phyloP scores from a whole-genome alignment of 2,888 invertebrate species.

The Dicranocentrus wangi region DNA sequence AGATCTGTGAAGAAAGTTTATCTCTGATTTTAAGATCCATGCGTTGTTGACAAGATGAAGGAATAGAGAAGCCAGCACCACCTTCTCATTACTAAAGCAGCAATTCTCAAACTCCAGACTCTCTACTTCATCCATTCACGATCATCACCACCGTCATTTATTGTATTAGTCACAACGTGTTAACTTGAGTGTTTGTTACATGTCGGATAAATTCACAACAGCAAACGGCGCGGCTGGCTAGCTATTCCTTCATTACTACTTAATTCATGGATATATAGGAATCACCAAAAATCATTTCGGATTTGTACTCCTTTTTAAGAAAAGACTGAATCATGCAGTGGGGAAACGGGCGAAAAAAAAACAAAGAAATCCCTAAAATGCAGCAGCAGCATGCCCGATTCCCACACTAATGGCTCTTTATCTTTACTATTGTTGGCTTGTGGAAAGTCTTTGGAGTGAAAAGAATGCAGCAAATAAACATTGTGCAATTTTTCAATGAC shows the following conservation, averaged over 20 bases:
- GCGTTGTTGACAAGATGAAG: constrained; percentile 55
- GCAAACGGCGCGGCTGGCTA: too few species aligned
- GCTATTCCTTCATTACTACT: constrained; percentile 28
- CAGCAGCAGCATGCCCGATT: constrained; percentile 40
- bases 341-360: constrained; percentile 35
- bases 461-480: constrained; percentile 42
- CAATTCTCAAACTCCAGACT: neutral
- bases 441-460: constrained; percentile 24
- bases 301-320: constrained; percentile 63
- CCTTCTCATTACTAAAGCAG: neutral
- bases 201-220: too few species aligned
- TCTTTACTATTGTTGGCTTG: constrained; percentile 34
- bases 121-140: neutral
- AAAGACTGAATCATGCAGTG: constrained; percentile 60
- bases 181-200: constrained; percentile 3
- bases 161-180: constrained; percentile 52
- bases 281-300: constrained; percentile 26
- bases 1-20: constrained; percentile 73
- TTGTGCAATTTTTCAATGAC: constrained; percentile 63
- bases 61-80: constrained; percentile 46
- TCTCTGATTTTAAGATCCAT: constrained; percentile 70
- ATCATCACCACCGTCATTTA: constrained; percentile 14
- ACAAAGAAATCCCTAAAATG: constrained; percentile 23
- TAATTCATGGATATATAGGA: neutral
- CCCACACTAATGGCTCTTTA: constrained; percentile 49